A percentile compares a stretch with the other conserved stretches of the same genome.
phyloP scores from a whole-genome alignment of 2,888 invertebrate genomes.

The Phyto melanocephala region DNA sequence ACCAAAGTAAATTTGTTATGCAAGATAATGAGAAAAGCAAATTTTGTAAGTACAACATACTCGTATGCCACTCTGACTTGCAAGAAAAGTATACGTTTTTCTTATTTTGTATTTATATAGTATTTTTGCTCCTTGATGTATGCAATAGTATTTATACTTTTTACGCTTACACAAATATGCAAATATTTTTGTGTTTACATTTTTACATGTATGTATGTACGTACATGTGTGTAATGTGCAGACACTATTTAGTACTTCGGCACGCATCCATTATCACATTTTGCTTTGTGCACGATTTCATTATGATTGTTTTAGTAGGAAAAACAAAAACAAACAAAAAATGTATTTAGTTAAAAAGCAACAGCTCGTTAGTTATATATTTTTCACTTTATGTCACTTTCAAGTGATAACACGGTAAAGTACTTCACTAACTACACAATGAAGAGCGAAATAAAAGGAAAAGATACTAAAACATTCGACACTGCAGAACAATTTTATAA shows the following conservation, averaged over 20 bases:
- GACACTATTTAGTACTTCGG: not conserved
- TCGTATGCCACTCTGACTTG: not conserved
- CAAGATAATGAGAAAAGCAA: not conserved
- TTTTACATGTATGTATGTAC: not conserved
- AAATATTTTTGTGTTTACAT: not conserved
- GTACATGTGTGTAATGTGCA: not conserved
- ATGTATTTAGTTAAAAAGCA: constrained; percentile 58
- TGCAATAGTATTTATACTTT: constrained; percentile 37
- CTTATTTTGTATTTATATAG: not conserved
- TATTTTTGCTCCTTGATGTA: not conserved
- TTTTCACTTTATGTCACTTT: constrained; percentile 45
- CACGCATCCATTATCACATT: not conserved
- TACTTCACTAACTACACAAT: not conserved
- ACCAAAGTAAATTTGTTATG: not conserved
- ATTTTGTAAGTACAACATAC: constrained; percentile 5
- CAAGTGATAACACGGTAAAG: constrained; percentile 28
- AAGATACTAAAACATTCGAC: not conserved
- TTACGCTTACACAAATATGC: not conserved
- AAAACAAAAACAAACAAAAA: constrained; percentile 1
- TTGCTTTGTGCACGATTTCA: constrained; percentile 7
- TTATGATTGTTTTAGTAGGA: constrained; percentile 17
- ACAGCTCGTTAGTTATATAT: constrained; percentile 61
- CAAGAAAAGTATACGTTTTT: not conserved
- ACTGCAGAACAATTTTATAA: too few species aligned
- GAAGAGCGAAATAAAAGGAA: not conserved